A percentile compares a stretch with the other conserved stretches of the same genome.
phyloP scores from a whole-genome alignment of 2,113 vertebrate species.

The Dolichotis patagonum region DNA sequence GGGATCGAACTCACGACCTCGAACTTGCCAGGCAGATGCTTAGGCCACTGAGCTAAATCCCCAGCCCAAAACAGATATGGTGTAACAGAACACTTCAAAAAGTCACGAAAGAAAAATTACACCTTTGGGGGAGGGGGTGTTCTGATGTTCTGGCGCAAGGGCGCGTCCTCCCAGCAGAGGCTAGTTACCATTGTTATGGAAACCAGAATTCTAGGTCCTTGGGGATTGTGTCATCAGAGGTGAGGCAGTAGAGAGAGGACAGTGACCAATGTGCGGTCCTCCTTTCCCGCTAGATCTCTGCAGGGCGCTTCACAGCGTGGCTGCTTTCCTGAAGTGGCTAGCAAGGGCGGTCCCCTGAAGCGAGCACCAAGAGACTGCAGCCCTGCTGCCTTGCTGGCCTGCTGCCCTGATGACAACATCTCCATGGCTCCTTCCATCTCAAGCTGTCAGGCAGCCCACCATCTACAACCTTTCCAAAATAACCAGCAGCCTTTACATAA shows the following conservation, averaged over 20 bases:
- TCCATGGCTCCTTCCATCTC: background rate
- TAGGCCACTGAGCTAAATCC: too few species aligned
- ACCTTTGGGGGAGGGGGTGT: background rate
- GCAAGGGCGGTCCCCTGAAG: background rate
- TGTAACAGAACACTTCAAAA: conserved; percentile 49
- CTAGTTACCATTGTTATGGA: background rate
- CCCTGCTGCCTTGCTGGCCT: background rate
- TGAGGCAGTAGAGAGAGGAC: background rate
- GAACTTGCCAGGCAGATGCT: too few species aligned
- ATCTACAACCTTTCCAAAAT: conserved; percentile 78
- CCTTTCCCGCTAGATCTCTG: background rate
- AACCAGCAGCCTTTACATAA: conserved; percentile 86
- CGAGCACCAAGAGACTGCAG: accelerated
- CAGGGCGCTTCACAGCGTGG: background rate
- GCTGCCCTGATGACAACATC: conserved; percentile 43
- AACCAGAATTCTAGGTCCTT: background rate
- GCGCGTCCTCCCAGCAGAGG: background rate
- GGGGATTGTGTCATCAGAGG: conserved; percentile 35
- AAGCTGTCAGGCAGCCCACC: background rate
- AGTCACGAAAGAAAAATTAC: background rate
- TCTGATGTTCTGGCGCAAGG: background rate
- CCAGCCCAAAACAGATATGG: conserved; percentile 28
- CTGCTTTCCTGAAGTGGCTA: background rate
- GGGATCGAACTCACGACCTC: too few species aligned
- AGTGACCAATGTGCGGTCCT: background rate